phyloP scores from a whole-genome alignment of 2,888 invertebrate species.

The Eumerus sabulonum region DNA sequence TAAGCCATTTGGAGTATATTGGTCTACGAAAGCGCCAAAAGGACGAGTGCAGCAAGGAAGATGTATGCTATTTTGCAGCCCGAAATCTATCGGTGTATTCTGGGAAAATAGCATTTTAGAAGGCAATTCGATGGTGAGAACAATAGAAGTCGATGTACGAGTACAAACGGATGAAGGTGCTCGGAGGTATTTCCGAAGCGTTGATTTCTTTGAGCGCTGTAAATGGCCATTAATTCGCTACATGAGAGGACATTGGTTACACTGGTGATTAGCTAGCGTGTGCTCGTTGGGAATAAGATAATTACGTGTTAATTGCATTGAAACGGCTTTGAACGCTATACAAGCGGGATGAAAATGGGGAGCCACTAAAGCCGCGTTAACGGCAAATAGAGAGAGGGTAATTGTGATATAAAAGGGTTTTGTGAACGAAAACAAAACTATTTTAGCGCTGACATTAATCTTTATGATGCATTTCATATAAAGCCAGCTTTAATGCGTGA shows the following conservation, averaged over 20 bases:
- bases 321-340: no score
- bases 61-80: conserved; percentile 18
- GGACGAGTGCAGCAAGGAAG: no score
- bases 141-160: conserved; percentile 9
- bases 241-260: not conserved
- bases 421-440: no score
- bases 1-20: conserved; percentile 41
- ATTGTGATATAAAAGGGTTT: no score
- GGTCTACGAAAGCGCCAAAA: conserved; percentile 34
- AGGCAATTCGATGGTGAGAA: conserved; percentile 1
- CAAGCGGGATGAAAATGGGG: no score
- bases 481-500: no score
- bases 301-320: no score
- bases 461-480: no score
- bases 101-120: no score
- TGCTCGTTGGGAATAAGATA: not conserved
- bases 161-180: not conserved
- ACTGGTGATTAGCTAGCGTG: not conserved
- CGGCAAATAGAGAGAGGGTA: no score
- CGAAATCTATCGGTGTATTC: conserved; percentile 6
- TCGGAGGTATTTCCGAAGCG: not conserved
- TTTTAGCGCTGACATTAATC: no score
- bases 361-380: no score
- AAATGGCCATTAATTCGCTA: conserved; percentile 23
- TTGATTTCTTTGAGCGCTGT: not conserved